phyloP scores from a whole-genome alignment of 2,797 vertebrate genomes.

The Coendou prehensilis region DNA sequence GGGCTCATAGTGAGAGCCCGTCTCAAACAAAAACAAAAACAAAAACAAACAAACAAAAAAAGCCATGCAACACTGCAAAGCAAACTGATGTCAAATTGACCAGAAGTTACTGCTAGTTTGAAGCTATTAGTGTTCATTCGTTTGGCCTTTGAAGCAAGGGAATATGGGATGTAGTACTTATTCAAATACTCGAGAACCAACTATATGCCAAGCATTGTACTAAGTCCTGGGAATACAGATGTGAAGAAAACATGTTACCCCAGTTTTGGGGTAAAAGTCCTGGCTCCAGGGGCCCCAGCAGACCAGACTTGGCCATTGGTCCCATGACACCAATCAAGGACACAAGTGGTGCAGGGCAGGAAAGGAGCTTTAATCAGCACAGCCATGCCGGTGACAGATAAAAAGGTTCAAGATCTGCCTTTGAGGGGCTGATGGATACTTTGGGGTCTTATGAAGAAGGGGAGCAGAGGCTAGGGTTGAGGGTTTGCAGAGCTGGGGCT shows the following conservation, averaged over 20 bases:
- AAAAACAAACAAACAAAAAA: neutral
- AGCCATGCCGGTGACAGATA: neutral
- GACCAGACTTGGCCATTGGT: neutral
- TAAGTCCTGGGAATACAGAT: neutral
- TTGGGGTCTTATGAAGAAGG: neutral
- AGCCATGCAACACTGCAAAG: neutral
- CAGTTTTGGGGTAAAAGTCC: neutral
- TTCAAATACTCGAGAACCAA: neutral
- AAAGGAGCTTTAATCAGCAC: neutral
- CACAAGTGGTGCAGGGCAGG: neutral
- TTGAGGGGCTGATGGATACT: neutral
- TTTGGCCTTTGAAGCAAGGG: neutral
- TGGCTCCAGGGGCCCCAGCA: neutral
- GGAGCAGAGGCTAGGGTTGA: neutral
- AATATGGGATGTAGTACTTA: no score
- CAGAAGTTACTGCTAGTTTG: neutral
- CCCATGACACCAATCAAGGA: neutral
- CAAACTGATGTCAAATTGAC: neutral
- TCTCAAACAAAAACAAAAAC: neutral
- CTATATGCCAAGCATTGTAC: no score
- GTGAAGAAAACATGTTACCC: neutral
- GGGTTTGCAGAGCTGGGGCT: neutral
- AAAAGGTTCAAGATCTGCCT: neutral
- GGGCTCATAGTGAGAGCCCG: neutral
- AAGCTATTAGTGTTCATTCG: neutral